Evolutionary conservation across 2,113 vertebrate species (phyloP), one percentile per base, ranked within the genome.

Genomic region (Lipotes vexillifer): DNA sequence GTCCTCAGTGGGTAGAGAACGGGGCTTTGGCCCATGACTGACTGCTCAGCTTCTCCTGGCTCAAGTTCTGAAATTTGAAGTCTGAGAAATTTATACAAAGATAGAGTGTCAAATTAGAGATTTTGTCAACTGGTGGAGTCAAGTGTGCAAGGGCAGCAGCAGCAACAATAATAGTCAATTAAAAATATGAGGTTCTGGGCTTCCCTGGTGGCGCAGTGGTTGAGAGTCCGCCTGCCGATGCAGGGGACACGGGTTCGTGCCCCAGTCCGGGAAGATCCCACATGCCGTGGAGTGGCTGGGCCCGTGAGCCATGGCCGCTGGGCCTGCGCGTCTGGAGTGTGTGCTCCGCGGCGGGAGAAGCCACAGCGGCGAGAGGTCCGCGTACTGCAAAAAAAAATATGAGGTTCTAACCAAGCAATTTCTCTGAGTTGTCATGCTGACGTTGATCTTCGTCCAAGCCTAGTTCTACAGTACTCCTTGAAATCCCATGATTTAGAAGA

Each of bases 361-460:
- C 46, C 46, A 2, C 46, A 49, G 0, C 46, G 0, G 46, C 3
- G 12, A 46, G 46, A 13, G 46, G 12, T 0, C 46, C 46, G 2
- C 12, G 12, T 49, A 49, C 44, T 8, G 44, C 7, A 44, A 44
- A 44, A 44, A 44, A 44, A 44, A 44, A 44, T 21, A 14, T 33
- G 44, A 49, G 3, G 8, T 63, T 59, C 25, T 13, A 46, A 46
- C 5, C 27, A 33, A n/a, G 7, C 25, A 52, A 27, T 6, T 49
- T 59, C 33, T 74, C 66, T 66, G 36, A 14, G 10, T 20, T 55
- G 31, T 13, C 8, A 38, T 86, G 21, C 15, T 89, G 12, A 72
- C 23, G 33, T 2, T 21, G 33, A n/a, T 11, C 25, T 12, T 91
- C n/a, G 18, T 27, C 3, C 44, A 93, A 84, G 8, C 7, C 59